A percentile compares a stretch with the other conserved stretches of the same genome.
Conservation (phyloP, 2,113 vertebrate species). For the Xiphophorus hellerii region DNA sequence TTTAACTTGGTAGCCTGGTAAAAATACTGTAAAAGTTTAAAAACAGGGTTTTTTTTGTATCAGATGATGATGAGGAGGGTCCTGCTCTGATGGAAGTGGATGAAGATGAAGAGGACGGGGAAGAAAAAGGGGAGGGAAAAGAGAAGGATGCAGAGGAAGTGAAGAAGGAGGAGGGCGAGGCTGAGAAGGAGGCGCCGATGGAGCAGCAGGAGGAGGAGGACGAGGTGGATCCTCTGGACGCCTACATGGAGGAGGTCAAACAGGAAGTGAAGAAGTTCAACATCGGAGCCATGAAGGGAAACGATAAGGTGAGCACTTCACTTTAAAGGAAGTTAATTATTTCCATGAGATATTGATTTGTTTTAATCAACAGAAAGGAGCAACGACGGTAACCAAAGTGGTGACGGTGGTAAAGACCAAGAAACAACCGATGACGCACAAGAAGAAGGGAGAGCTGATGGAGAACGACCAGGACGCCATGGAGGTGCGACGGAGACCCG, state of each 20-base stretch:
- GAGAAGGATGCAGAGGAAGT: conserved; percentile 86
- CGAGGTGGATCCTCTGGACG: conserved; percentile 94
- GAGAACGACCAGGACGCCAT: conserved; percentile 99
- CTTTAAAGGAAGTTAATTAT: not conserved
- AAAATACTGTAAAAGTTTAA: no score
- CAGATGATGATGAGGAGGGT: conserved; percentile 81
- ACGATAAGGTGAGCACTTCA: conserved; percentile 86
- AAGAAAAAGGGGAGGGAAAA: conserved; percentile 83
- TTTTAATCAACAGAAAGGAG: conserved; percentile 84
- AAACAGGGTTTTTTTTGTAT: conserved; percentile 6
- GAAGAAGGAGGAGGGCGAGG: conserved; percentile 82
- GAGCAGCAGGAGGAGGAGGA: conserved; percentile 81
- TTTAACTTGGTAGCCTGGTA: no score
- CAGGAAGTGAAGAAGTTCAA: conserved; percentile 99
- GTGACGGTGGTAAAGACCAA: conserved; percentile 95
- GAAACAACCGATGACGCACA: conserved; percentile 88
- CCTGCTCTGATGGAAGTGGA: conserved; percentile 78
- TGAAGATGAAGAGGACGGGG: conserved; percentile 90
- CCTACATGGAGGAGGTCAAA: conserved; percentile 99
- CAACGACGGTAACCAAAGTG: conserved; percentile 93
- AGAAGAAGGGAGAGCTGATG: conserved; percentile 99
- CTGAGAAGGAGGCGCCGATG: conserved; percentile 80
- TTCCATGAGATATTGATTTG: not conserved
- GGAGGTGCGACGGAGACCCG: conserved; percentile 82
- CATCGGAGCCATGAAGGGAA: conserved; percentile 93